Conservation (phyloP, 1,140 invertebrate species). For the Nephila pilipes region DNA sequence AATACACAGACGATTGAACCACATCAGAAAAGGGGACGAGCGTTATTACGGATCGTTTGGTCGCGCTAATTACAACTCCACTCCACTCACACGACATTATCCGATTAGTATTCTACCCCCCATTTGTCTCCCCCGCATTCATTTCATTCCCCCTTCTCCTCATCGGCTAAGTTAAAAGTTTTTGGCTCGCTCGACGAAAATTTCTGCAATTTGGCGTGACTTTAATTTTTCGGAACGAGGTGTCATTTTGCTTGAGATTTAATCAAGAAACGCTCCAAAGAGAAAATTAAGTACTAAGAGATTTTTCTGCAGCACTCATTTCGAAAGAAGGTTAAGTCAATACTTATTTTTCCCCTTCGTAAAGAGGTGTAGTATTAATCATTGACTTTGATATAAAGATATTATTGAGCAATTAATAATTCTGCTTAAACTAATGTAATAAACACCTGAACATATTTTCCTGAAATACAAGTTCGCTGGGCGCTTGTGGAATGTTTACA, state of each 20-base stretch:
- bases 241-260: conserved; percentile 75
- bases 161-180: conserved; percentile 53
- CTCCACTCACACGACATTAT: conserved; percentile 75
- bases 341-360: background rate
- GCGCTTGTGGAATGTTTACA: too few relatives aligned
- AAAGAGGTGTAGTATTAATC: background rate
- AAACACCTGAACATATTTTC: too few relatives aligned
- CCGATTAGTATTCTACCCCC: conserved; percentile 71
- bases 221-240: conserved; percentile 77
- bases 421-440: too few relatives aligned
- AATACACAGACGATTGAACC: conserved; percentile 76
- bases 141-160: conserved; percentile 37
- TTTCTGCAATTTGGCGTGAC: conserved; percentile 75
- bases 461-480: too few relatives aligned
- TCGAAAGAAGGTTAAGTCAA: conserved; percentile 21
- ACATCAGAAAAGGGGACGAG: conserved; percentile 74
- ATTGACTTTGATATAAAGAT: too few relatives aligned
- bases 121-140: conserved; percentile 26
- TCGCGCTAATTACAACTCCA: conserved; percentile 75
- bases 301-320: conserved; percentile 32
- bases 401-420: too few relatives aligned
- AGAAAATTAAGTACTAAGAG: conserved; percentile 72
- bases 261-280: conserved; percentile 73
- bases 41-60: conserved; percentile 76
- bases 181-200: conserved; percentile 76